phyloP scores from a whole-genome alignment of 2,888 invertebrate genomes.

The Didymodactylos carnosus region DNA sequence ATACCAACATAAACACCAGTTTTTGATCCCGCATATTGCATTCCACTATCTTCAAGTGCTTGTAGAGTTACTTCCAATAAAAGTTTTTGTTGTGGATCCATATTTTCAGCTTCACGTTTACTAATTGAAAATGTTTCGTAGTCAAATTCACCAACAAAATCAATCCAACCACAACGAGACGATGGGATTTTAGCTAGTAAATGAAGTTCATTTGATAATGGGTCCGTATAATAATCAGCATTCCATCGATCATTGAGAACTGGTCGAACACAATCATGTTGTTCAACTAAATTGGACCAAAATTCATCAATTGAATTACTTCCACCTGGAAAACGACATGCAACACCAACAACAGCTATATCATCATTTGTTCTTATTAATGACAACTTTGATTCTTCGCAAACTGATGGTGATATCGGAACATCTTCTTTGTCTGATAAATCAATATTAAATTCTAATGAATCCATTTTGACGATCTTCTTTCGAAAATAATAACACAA shows the following conservation, averaged over 20 bases:
- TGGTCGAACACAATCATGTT: constrained; percentile 2
- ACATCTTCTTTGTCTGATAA: neutral
- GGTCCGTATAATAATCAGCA: constrained; percentile 13
- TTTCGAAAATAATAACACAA: neutral
- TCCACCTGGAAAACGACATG: constrained; percentile 15
- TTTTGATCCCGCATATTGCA: neutral
- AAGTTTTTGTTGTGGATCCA: constrained; percentile 17
- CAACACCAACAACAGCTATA: neutral
- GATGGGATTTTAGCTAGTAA: constrained; percentile 11
- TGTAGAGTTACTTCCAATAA: constrained; percentile 16
- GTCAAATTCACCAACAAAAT: constrained; percentile 16
- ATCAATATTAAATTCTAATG: neutral
- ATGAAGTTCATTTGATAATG: constrained; percentile 1
- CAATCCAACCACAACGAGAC: constrained; percentile 1
- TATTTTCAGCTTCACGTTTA: constrained; percentile 16
- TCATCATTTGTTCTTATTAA: constrained; percentile 2
- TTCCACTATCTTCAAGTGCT: constrained; percentile 15
- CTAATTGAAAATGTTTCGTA: constrained; percentile 17
- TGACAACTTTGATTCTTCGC: neutral
- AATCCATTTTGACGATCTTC: neutral
- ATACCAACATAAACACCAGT: constrained; percentile 16
- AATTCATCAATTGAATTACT: constrained; percentile 11
- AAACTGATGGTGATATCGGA: neutral
- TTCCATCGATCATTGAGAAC: constrained; percentile 16
- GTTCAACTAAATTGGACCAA: constrained; percentile 12